Conservation (phyloP, 2,113 vertebrate species). For the Onychorhynchus coronatus region DNA sequence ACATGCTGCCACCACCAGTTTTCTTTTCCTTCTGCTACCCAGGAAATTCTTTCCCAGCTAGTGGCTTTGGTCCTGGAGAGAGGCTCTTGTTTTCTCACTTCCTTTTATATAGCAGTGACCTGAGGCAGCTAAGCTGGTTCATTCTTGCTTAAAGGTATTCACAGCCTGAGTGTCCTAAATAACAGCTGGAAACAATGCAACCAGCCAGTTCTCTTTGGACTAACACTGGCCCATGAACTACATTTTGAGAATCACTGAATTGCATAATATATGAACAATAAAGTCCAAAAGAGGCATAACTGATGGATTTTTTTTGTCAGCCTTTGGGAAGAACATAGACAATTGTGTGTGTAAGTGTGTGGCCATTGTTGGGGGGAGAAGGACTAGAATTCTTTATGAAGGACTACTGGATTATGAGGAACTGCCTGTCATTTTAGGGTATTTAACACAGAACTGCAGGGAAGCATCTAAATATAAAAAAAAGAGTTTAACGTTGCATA, state of each 20-base stretch:
- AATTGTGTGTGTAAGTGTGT: constrained; percentile 33
- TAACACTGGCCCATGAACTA: constrained; percentile 51
- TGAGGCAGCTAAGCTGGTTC: constrained; percentile 59
- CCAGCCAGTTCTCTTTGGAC: constrained; percentile 57
- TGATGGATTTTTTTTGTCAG: background rate
- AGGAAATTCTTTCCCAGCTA: constrained; percentile 64
- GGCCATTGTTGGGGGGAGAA: background rate
- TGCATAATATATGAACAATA: constrained; percentile 60
- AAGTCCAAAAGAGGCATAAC: constrained; percentile 52
- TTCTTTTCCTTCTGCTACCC: constrained; percentile 46
- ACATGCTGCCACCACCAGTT: constrained; percentile 35
- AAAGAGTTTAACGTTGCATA: background rate
- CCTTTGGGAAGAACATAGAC: constrained; percentile 1
- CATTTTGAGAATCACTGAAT: constrained; percentile 62
- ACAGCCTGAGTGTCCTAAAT: constrained; percentile 63
- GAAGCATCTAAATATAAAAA: background rate
- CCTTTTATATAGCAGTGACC: constrained; percentile 57
- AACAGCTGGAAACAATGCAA: constrained; percentile 68
- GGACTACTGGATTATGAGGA: background rate
- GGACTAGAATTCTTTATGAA: background rate
- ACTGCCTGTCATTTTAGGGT: background rate
- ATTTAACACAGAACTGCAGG: background rate
- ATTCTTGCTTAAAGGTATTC: constrained; percentile 65
- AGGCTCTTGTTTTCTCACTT: constrained; percentile 61
- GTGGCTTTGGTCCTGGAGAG: constrained; percentile 63